Base-by-base conservation (phyloP, 2,113 vertebrate species). In the Gadus chalcogrammus region DNA sequence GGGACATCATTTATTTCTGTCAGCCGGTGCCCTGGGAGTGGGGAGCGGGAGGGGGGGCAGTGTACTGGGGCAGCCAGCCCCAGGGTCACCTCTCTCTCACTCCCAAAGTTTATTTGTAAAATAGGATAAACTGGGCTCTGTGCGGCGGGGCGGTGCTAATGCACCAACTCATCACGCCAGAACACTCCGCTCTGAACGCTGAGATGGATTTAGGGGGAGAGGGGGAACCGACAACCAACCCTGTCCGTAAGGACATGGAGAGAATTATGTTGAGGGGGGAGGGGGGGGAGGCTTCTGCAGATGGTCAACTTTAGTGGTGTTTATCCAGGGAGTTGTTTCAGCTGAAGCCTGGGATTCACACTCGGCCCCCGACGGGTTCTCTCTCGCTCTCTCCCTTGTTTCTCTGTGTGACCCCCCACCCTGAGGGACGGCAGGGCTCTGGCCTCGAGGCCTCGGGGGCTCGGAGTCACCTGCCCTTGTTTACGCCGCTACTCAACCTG, bases 1-100 rank as follows among this genome's bases (percentile, higher is more conserved):
- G 79, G 83, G 84, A 79, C 65, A 79, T 88, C 79, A 72, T 88
- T 90, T 86, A 80, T 90, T 82, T 86, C 73, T 82, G 86, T 89
- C 87, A 73, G 74, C 80, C 67, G 62, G 71, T 58, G 65, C 66
- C 31, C 16, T 80, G 73, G 79, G 76, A 71, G 16, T 11, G 16
- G 7, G 8, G 62, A 15, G 3, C n/a, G 5, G 24, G 66, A 18
- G 22, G 72, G 71, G 71, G 28, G 15, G 28, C 20, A 20, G 20
- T 20, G 20, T 20, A 20, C 20, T 20, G 20, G 20, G 20, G 20
- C 20, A 20, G 74, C 53, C 70, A 35, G 2, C 24, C 24, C 24
- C 18, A 69, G 72, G 64, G 79, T 72, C 66, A 58, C 72, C 62
- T 22, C 75, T 73, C 65, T 69, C 62, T n/a, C 74, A 71, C 67